These are phyloP conservation scores for Prietella phreatophila DNA, from an alignment of 2,113 vertebrate species.

Conservation along the genomic window DNA sequence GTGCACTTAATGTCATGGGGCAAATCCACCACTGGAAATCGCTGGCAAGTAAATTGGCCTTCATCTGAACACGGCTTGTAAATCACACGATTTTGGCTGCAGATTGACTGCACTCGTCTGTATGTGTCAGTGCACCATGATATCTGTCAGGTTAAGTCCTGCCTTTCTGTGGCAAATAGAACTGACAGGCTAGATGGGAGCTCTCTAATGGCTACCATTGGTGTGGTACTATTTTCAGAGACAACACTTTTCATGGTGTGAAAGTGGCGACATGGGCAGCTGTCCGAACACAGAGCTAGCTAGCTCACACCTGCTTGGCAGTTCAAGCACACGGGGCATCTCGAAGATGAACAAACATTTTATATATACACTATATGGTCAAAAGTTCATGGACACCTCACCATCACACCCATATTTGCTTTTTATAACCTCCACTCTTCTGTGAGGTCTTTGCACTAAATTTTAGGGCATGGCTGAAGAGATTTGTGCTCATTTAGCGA, in stretches of 20 bases:
- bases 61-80: slow-evolving; percentile 38
- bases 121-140: neutral
- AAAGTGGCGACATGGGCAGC: slow-evolving; percentile 14
- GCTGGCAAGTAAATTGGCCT: slow-evolving; percentile 51
- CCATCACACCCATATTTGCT: neutral
- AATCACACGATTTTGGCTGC: slow-evolving; percentile 41
- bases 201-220: neutral
- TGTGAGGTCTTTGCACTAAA: neutral
- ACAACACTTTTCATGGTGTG: slow-evolving; percentile 22
- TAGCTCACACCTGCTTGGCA: neutral
- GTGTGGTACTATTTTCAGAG: slow-evolving; percentile 20
- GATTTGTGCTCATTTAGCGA: neutral
- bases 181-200: neutral
- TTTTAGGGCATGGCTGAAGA: too few relatives aligned
- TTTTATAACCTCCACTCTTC: neutral
- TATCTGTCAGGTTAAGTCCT: slow-evolving; percentile 17
- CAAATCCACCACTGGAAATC: slow-evolving; percentile 46
- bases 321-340: slow-evolving; percentile 1
- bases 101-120: slow-evolving; percentile 13
- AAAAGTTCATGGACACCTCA: neutral
- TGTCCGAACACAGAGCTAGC: slow-evolving; percentile 10
- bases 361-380: neutral
- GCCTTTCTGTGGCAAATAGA: slow-evolving; percentile 9
- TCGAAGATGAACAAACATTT: neutral
- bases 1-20: slow-evolving; percentile 45